phyloP scores from a whole-genome alignment of 2,113 vertebrate genomes.

The Larimichthys polyactis region DNA sequence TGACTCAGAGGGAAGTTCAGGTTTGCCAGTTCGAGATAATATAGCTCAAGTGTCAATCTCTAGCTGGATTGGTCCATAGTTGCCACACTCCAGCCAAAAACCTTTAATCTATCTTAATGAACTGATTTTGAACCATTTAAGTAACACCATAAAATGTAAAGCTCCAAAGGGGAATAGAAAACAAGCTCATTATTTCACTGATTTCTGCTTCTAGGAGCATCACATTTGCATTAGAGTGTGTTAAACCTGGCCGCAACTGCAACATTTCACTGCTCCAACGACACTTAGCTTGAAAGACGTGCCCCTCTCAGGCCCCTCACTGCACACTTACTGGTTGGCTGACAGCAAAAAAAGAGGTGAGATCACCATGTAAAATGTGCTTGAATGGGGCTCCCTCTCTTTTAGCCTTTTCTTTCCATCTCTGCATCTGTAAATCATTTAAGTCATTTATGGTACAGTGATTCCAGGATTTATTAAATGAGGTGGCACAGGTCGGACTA shows the following conservation, averaged over 20 bases:
- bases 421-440: slow-evolving; percentile 42
- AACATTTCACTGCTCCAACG: slow-evolving; percentile 29
- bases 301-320: slow-evolving; percentile 35
- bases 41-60: slow-evolving; percentile 1
- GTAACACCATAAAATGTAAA: slow-evolving; percentile 40
- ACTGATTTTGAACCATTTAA: slow-evolving; percentile 25
- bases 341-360: slow-evolving; percentile 50
- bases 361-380: slow-evolving; percentile 45
- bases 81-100: slow-evolving; percentile 2
- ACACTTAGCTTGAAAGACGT: slow-evolving; percentile 53
- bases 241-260: slow-evolving; percentile 34
- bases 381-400: slow-evolving; percentile 23
- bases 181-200: slow-evolving; percentile 42
- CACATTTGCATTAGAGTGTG: slow-evolving; percentile 51
- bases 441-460: slow-evolving; percentile 19
- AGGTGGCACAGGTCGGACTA: no score
- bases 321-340: slow-evolving; percentile 40
- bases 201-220: slow-evolving; percentile 41
- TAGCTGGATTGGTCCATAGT: neutral
- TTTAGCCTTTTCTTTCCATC: slow-evolving; percentile 13
- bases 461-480: no score
- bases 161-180: slow-evolving; percentile 13
- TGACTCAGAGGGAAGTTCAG: neutral
- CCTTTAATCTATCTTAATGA: neutral
- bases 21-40: neutral